Conservation (phyloP, 2,888 invertebrate species). For the Eledona agricola region DNA sequence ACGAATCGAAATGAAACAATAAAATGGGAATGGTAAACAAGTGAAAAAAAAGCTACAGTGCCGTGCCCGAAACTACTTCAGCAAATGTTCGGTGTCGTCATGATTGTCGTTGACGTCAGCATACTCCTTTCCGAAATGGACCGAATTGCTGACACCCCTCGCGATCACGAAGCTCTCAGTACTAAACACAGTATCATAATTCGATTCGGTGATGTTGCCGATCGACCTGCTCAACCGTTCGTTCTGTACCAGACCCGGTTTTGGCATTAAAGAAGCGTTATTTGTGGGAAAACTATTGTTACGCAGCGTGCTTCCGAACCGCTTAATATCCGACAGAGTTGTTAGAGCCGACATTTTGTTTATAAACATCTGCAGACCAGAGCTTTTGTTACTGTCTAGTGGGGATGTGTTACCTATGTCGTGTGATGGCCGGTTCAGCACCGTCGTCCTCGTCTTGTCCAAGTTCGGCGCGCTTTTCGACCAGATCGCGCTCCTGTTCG, state of each 20-base stretch:
- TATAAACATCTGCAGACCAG: slow-evolving; percentile 55
- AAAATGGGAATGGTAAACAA: too few relatives aligned
- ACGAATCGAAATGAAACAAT: background rate
- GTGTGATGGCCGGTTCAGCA: slow-evolving; percentile 64
- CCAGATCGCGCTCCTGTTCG: slow-evolving; percentile 54
- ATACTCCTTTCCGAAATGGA: slow-evolving; percentile 46
- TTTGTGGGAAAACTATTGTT: slow-evolving; percentile 59
- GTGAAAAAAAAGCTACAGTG: slow-evolving; percentile 7
- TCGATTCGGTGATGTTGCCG: slow-evolving; percentile 60
- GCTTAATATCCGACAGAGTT: slow-evolving; percentile 53
- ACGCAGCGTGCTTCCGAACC: slow-evolving; percentile 51
- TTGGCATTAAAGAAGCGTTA: slow-evolving; percentile 52
- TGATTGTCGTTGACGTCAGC: slow-evolving; percentile 42
- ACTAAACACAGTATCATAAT: slow-evolving; percentile 68
- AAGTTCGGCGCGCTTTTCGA: slow-evolving; percentile 72
- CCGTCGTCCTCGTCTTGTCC: slow-evolving; percentile 66
- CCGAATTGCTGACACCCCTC: slow-evolving; percentile 56
- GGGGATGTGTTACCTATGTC: slow-evolving; percentile 71
- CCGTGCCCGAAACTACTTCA: slow-evolving; percentile 17
- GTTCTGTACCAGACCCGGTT: slow-evolving; percentile 50
- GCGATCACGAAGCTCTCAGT: slow-evolving; percentile 62
- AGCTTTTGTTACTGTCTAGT: slow-evolving; percentile 48
- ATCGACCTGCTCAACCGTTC: slow-evolving; percentile 60
- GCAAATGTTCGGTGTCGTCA: slow-evolving; percentile 40
- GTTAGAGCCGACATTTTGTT: slow-evolving; percentile 58